These are phyloP conservation scores for Opisthocomus hoazin DNA, from an alignment of 2,113 vertebrate species.

Conservation along the genomic window DNA sequence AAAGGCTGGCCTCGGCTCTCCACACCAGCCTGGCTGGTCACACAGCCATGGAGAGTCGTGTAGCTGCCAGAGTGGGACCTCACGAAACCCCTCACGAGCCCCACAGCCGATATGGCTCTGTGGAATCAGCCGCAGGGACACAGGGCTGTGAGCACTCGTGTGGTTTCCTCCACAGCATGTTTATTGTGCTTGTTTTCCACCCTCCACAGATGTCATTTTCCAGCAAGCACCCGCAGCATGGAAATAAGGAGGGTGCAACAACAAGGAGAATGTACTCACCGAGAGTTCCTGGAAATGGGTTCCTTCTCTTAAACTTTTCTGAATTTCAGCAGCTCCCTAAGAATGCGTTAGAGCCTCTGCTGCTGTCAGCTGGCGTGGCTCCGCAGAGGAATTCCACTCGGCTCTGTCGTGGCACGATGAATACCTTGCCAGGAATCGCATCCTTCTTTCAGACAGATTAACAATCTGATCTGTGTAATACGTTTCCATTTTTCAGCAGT, in stretches of 20 bases:
- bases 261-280: background rate
- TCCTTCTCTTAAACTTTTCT: background rate
- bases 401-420: rapidly evolving
- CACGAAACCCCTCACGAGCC: background rate
- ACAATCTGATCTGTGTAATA: background rate
- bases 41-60: background rate
- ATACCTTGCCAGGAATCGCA: background rate
- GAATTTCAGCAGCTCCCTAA: background rate
- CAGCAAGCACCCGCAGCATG: background rate
- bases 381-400: background rate
- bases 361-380: background rate
- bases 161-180: background rate
- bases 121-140: rapidly evolving
- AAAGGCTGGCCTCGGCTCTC: rapidly evolving
- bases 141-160: background rate
- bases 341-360: background rate
- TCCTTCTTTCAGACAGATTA: background rate
- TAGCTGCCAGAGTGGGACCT: background rate
- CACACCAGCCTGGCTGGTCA: background rate
- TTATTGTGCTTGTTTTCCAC: background rate
- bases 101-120: rapidly evolving
- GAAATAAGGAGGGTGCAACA: background rate
- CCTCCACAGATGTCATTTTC: background rate
- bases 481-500: background rate
- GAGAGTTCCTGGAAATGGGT: background rate